phyloP scores from a whole-genome alignment of 2,797 vertebrate species.

The Salarias fasciatus region DNA sequence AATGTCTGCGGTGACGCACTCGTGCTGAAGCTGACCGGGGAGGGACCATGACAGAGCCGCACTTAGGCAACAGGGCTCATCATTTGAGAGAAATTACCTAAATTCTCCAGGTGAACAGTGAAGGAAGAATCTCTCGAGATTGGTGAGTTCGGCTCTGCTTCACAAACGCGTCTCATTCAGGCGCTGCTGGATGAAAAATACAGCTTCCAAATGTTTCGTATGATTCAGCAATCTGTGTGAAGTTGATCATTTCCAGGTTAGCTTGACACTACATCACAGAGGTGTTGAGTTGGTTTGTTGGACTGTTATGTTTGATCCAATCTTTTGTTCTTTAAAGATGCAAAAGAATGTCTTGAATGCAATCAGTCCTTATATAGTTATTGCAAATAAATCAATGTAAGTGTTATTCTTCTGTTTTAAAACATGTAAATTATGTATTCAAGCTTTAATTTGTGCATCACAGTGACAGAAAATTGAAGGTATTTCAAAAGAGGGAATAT shows the following conservation, averaged over 20 bases:
- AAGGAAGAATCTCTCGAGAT: slow-evolving; percentile 1
- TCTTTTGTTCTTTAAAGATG: neutral
- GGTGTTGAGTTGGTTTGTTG: neutral
- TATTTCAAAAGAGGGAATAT: no score
- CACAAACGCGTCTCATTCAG: neutral
- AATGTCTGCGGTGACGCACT: slow-evolving; percentile 29
- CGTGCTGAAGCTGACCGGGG: slow-evolving; percentile 4
- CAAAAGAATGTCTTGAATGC: no score
- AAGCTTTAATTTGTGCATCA: no score
- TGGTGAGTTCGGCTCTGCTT: neutral
- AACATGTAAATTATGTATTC: no score
- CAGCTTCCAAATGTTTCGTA: neutral
- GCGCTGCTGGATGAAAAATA: neutral
- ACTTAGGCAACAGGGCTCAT: slow-evolving; percentile 11
- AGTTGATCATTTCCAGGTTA: neutral
- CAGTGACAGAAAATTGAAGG: no score
- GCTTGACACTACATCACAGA: slow-evolving; percentile 1
- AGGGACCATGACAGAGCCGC: slow-evolving; percentile 3
- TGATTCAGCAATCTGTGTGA: neutral
- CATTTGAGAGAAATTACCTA: slow-evolving; percentile 3
- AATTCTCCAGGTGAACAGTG: neutral
- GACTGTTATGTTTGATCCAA: neutral
- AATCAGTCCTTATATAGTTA: no score
- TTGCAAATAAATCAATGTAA: no score
- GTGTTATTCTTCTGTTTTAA: no score